Conservation (phyloP, 2,888 invertebrate genomes). For the Allophyes oxyacanthae region DNA sequence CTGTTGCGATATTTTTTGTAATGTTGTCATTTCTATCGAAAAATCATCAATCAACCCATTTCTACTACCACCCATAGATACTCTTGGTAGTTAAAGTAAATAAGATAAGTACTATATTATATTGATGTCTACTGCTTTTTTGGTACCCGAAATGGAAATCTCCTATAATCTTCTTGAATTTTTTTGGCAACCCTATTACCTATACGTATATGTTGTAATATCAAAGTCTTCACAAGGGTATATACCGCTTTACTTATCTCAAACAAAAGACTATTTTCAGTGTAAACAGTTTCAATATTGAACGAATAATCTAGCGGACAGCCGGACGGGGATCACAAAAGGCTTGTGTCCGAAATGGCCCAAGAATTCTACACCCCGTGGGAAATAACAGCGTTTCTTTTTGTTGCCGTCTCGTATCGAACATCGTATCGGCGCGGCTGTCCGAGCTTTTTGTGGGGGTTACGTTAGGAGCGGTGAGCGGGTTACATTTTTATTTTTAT, state of each 20-base stretch:
- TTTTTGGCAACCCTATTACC: too few relatives aligned
- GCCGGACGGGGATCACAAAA: constrained; percentile 56
- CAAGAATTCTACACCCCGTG: constrained; percentile 80
- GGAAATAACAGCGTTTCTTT: constrained; percentile 85
- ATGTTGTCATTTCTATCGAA: too few relatives aligned
- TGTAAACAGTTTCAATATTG: constrained; percentile 61
- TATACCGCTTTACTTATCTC: constrained; percentile 2
- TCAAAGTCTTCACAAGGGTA: not conserved
- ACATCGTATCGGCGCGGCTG: constrained; percentile 79
- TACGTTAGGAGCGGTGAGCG: constrained; percentile 43
- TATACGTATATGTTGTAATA: too few relatives aligned
- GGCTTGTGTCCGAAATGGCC: constrained; percentile 63
- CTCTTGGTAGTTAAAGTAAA: too few relatives aligned
- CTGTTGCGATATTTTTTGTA: too few relatives aligned
- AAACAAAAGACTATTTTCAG: constrained; percentile 25
- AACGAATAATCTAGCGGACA: constrained; percentile 60
- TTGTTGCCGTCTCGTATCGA: constrained; percentile 74
- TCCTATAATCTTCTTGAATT: too few relatives aligned
- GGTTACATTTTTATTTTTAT: not conserved
- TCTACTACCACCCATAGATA: too few relatives aligned
- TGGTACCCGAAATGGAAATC: too few relatives aligned
- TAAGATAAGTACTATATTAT: too few relatives aligned
- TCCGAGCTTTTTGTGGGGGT: constrained; percentile 54
- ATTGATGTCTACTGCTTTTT: too few relatives aligned
- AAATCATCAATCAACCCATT: too few relatives aligned